Conservation (phyloP, 2,888 invertebrate species). For the Platyscelio sp. region DNA sequence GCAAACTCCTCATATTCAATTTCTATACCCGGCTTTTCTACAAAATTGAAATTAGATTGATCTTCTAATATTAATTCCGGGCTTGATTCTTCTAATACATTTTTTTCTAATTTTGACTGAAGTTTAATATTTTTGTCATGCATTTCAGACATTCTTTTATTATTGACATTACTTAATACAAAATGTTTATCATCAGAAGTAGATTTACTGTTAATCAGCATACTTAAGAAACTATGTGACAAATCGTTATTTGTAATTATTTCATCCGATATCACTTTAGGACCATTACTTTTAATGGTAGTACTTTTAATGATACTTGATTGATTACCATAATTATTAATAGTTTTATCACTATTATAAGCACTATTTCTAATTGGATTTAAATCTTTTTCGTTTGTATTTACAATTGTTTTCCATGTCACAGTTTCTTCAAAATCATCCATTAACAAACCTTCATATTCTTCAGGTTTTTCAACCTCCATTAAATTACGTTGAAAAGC, state of each 20-base stretch:
- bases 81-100: too few species aligned
- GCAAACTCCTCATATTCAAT: too few species aligned
- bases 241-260: constrained; percentile 79
- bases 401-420: constrained; percentile 42
- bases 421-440: constrained; percentile 67
- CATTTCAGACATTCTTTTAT: too few species aligned
- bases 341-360: not conserved
- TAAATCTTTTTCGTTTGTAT: constrained; percentile 1
- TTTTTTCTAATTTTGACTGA: too few species aligned
- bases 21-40: too few species aligned
- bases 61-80: too few species aligned
- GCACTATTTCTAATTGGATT: not conserved
- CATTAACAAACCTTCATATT: constrained; percentile 71
- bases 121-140: too few species aligned
- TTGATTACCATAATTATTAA: not conserved
- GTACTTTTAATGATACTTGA: constrained; percentile 25
- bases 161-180: too few species aligned
- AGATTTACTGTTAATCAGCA: constrained; percentile 59
- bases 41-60: too few species aligned
- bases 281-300: constrained; percentile 41
- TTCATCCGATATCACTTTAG: constrained; percentile 80
- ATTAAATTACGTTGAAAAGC: constrained; percentile 59
- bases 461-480: constrained; percentile 53
- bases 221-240: constrained; percentile 74
- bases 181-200: too few species aligned